These are phyloP conservation scores for Eurytoma adleriae DNA, from an alignment of 2,888 invertebrate genomes.

Conservation along the genomic window DNA sequence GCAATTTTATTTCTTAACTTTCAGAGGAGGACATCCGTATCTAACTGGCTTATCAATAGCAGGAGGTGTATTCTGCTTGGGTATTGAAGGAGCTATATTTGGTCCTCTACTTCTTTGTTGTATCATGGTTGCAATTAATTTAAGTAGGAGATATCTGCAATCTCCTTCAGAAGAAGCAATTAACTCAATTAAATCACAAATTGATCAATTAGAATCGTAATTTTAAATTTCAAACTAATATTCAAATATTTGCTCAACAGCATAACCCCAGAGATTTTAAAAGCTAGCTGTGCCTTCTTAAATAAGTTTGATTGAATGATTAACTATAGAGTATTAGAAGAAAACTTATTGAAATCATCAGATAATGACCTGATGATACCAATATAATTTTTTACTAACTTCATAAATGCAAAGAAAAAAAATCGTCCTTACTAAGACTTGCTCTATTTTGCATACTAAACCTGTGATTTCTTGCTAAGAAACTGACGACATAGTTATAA, in stretches of 20 bases:
- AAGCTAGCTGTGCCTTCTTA: conserved; percentile 42
- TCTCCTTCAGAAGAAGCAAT: conserved; percentile 80
- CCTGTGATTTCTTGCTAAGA: conserved; percentile 49
- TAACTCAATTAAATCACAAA: conserved; percentile 65
- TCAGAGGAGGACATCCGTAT: conserved; percentile 95
- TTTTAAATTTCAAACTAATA: background rate
- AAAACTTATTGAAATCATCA: background rate
- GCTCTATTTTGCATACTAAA: conserved; percentile 43
- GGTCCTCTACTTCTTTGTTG: conserved; percentile 97
- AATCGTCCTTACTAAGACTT: conserved; percentile 35
- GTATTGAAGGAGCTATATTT: conserved; percentile 97
- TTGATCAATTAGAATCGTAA: conserved; percentile 60
- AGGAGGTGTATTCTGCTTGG: conserved; percentile 98
- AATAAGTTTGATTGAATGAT: conserved; percentile 1
- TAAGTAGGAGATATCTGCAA: conserved; percentile 76
- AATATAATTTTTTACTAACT: background rate
- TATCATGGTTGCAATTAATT: conserved; percentile 93
- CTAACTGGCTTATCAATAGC: conserved; percentile 97
- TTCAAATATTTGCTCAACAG: too few species aligned
- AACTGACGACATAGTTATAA: conserved; percentile 18
- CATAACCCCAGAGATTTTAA: background rate
- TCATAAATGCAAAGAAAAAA: background rate
- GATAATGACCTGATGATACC: background rate
- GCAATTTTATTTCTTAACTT: conserved; percentile 53
- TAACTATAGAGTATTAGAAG: background rate